Base-by-base conservation (phyloP, 2,888 invertebrate genomes). In the Hypena proboscidalis region DNA sequence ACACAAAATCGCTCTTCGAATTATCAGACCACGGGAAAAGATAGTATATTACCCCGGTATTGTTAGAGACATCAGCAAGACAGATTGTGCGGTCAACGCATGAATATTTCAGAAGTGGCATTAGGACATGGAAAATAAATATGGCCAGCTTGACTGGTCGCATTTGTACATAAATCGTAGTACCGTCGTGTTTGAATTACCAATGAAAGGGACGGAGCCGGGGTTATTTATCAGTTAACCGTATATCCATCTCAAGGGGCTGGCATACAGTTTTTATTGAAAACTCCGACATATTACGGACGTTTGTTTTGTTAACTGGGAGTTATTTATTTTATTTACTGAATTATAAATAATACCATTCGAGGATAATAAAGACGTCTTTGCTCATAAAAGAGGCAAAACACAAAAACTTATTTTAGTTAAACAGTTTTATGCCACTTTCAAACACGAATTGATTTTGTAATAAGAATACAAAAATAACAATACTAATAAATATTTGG, bases 101-200 rank as follows among this genome's bases (percentile, higher is more conserved):
- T 90, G 88, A 89, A 90, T 90, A 90, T 90, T 88, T 90, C 88
- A 89, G 71, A 65, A 82, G 81, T 70, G 75, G 82, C 83, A 88
- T 90, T 88, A 87, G 84, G 84, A 77, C 80, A 74, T 74, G 80
- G 83, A 84, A 87, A 87, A 88, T 87, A 89, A 87, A 89, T 87
- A 88, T 83, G 83, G 77, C 76, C 70, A 80, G 80, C 82, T 83
- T 81, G 74, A 75, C 76, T 81, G 83, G 80, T 79, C 85, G 84
- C 82, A 83, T 85, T 82, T 83, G 83, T 87, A 80, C 84, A 87
- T 87, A 87, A 88, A 88, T 88, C 85, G 84, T 80, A 70, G 80
- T 77, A 68, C 69, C 70, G 67, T 69, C 88, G 86, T 87, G 88
- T 78, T 70, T 73, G 67, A 84, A 73, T 72, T 85, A 70, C 78